Evolutionary conservation across 2,888 invertebrate genomes (phyloP), one percentile per base, ranked within the genome.

Genomic region (Philopedon plagiatum): DNA sequence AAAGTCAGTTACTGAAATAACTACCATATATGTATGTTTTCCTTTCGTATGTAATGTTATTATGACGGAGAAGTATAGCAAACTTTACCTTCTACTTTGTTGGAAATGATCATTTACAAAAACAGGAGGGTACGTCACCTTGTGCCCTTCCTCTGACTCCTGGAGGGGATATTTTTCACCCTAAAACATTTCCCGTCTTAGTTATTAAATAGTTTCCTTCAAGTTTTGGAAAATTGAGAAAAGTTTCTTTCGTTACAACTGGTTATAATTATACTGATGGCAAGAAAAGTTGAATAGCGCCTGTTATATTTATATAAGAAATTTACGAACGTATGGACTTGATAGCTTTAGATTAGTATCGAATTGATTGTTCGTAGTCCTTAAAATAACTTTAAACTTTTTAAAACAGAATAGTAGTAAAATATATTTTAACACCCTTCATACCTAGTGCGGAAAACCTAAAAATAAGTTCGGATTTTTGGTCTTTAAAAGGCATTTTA

Each of bases 191-290:
- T 32, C 46, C 46, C 61, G 44, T 61, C 46, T 61, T 61, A 44
- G 61, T 61, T 61, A 61, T 61, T 61, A 61, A 46, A 61, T 61
- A 61, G 61, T 61, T 61, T 61, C 21, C 61, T 46, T 46, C 23
- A 26, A 61, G 46, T 61, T 61, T 61, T 61, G 11, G 46, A 61
- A 46, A 61, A 61, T 46, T 46, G 46, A 41, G 46, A 61, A 61
- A 61, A 61, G 46, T 61, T 61, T 46, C 32, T 29, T 61, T 46
- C 61, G 44, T 61, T 61, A 46, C 9, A 54, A 54, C 61, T 46
- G 61, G 29, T 61, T 32, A 46, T 61, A 61, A 61, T 61, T 61
- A 61, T 61, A 41, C 37, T 41, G 58, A 58, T 39, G 41, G 58
- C 58, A 39, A 58, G 41, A 41, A 41, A 58, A 58, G 58, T 58